A percentile compares a stretch with the other conserved stretches of the same genome.
phyloP scores from a whole-genome alignment of 2,797 vertebrate species.

The Hapalemur alaotrensis region DNA sequence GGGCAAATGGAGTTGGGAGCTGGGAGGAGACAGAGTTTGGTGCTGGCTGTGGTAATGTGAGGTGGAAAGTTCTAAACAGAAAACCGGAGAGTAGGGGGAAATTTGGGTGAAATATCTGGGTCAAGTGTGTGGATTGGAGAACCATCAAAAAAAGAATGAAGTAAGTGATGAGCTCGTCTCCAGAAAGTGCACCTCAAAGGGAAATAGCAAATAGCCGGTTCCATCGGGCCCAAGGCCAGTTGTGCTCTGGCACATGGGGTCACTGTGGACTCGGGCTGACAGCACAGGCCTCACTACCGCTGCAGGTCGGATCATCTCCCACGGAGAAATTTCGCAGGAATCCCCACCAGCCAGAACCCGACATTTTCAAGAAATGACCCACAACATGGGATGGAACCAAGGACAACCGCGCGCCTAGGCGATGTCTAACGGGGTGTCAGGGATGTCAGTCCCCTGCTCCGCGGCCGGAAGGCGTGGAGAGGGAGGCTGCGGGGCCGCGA shows the following conservation, averaged over 20 bases:
- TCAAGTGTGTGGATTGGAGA: neutral
- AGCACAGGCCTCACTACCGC: neutral
- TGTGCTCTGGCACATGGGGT: neutral
- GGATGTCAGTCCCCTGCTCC: neutral
- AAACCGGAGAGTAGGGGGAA: neutral
- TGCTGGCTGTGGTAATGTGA: neutral
- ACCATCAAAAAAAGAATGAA: neutral
- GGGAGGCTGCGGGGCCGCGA: neutral
- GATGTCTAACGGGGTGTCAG: neutral
- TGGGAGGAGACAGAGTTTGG: neutral
- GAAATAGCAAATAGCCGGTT: neutral
- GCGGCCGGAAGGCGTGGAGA: accelerated
- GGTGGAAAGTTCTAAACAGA: neutral
- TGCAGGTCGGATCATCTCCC: neutral
- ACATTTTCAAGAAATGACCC: neutral
- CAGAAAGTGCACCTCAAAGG: neutral
- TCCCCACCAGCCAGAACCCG: neutral
- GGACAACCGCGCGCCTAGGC: neutral
- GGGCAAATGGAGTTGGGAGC: neutral
- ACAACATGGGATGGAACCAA: neutral
- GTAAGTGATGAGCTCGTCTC: neutral
- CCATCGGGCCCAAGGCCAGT: neutral
- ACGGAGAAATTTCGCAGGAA: neutral
- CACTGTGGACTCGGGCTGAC: neutral
- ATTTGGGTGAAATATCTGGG: neutral